phyloP scores from a whole-genome alignment of 2,113 vertebrate genomes.

The Pedionomus torquatus region DNA sequence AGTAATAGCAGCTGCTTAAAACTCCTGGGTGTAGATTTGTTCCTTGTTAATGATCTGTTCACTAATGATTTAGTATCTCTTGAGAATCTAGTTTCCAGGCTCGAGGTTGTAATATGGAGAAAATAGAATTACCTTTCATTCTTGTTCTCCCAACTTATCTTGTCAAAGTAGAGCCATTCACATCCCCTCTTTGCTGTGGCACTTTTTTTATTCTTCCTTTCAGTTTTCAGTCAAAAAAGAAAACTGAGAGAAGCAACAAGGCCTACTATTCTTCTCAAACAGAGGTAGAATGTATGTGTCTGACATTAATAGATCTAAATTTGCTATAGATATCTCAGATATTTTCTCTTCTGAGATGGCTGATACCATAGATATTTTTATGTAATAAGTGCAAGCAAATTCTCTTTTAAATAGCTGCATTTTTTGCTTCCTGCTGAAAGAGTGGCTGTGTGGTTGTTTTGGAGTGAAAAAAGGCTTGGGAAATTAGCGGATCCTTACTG shows the following conservation, averaged over 20 bases:
- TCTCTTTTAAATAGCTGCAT: background rate
- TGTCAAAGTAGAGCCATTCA: background rate
- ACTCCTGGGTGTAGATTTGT: constrained; percentile 36
- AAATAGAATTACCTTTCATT: background rate
- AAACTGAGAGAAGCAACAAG: background rate
- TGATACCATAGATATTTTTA: background rate
- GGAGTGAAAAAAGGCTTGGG: background rate
- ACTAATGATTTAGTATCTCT: constrained; percentile 50
- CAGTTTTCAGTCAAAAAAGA: background rate
- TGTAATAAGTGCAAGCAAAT: background rate
- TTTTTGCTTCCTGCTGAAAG: constrained; percentile 16
- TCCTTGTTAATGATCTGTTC: constrained; percentile 51
- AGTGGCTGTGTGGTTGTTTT: background rate
- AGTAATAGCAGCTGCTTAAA: constrained; percentile 51
- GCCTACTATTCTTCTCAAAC: background rate
- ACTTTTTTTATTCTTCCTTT: background rate
- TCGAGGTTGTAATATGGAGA: background rate
- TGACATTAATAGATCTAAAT: background rate
- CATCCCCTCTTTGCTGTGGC: background rate
- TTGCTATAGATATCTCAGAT: background rate
- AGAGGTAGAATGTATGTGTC: background rate
- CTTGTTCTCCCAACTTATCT: background rate
- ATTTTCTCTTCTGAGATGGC: background rate
- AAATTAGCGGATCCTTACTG: background rate
- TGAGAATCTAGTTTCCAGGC: background rate